Base-by-base conservation (phyloP, 2,888 invertebrate species). In the Pyrrhosoma nymphula region DNA sequence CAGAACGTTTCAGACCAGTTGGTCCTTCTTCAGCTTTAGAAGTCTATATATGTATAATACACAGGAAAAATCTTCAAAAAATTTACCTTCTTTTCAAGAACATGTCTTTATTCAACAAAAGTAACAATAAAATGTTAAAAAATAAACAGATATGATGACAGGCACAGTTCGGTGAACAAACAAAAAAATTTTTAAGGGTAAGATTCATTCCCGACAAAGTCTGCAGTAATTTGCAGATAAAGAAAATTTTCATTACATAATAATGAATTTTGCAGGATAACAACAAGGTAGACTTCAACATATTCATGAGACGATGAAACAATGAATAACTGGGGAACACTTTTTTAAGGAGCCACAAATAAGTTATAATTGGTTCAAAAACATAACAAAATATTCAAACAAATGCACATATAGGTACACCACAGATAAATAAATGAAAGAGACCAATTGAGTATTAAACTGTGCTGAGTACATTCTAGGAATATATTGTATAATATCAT, bases 91-190 rank as follows among this genome's bases (percentile, higher is more conserved):
- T 82, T 16, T 14, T 14, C 0, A 10, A 82, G 82, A 82, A 82
- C 35, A 82, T 82, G 82, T 14, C 16, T 93, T 93, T 75, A 75
- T 93, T 93, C 26, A 75, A 93, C 69, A 93, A 93, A 89, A 93
- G 56, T 93, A 93, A 93, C 93, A 93, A 47, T 69, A 93, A 93
- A 93, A 93, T 26, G 69, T 93, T 93, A 4, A 93, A 69, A 93
- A 93, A 93, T 93, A 69, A 93, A 63, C 91, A 93, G 69, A 47
- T 93, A 26, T 47, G 20, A 47, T 39, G 47, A 75, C n/a, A 47
- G 93, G 39, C 63, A 93, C 69, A 18, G 26, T 91, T 4, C 23
- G 75, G 47, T 47, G 47, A 93, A n/a, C 35, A 35, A 26, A n/a
- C 8, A 47, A 75, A 47, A 93, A 69, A 93, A 39, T 63, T 47